These are phyloP conservation scores for Erethizon dorsatum DNA, from an alignment of 2,797 vertebrate species.

Conservation along the genomic window DNA sequence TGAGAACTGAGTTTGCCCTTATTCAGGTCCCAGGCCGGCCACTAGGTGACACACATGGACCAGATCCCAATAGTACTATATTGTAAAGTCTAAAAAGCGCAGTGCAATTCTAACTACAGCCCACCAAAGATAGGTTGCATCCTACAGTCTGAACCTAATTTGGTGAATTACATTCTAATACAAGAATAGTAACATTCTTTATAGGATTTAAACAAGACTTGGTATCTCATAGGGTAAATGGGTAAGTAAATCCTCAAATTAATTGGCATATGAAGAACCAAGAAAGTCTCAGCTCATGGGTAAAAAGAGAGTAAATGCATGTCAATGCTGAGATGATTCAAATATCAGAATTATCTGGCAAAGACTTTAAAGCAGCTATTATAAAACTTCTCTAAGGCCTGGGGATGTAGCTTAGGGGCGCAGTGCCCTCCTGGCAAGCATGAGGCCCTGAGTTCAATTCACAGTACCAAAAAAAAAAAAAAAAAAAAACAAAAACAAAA, in stretches of 20 bases:
- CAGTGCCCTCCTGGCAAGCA: no score
- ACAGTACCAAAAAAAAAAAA: no score
- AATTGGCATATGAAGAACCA: constrained; percentile 18
- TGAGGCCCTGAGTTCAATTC: no score
- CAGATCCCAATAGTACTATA: not conserved
- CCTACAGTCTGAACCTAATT: not conserved
- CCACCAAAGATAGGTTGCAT: not conserved
- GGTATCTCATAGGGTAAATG: not conserved
- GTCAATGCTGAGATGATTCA: not conserved
- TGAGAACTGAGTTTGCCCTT: not conserved
- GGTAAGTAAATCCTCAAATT: constrained; percentile 46
- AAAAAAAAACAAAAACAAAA: no score
- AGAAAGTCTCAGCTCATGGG: not conserved
- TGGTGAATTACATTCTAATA: not conserved
- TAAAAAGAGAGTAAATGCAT: not conserved
- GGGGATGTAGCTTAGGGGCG: no score
- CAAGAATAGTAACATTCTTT: constrained; percentile 32
- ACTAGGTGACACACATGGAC: not conserved
- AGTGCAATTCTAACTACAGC: not conserved
- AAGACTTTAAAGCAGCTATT: not conserved
- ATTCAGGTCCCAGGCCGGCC: not conserved
- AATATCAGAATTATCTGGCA: constrained; percentile 1
- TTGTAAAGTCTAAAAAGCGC: not conserved
- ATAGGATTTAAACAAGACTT: constrained; percentile 25
- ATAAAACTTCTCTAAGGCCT: no score